Evolutionary conservation across 2,113 vertebrate genomes (phyloP).

Genomic region (Balaeniceps rex): DNA sequence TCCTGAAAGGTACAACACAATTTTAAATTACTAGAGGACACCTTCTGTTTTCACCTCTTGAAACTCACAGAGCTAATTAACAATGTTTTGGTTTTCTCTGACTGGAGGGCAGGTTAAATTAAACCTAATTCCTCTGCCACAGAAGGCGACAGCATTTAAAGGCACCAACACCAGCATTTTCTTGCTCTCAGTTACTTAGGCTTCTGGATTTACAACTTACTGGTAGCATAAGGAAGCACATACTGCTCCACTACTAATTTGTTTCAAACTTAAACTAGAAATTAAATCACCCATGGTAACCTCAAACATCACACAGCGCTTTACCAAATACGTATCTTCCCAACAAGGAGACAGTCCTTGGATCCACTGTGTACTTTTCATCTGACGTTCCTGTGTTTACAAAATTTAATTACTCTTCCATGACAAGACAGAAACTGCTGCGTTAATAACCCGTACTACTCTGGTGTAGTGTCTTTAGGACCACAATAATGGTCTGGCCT

Average conservation of each 20-base stretch:
- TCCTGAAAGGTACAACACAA: background rate
- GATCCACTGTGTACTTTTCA: background rate
- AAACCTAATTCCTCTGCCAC: background rate
- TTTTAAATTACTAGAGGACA: background rate
- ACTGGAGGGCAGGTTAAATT: background rate
- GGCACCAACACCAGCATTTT: background rate
- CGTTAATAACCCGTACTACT: background rate
- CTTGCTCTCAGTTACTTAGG: background rate
- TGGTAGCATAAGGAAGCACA: background rate
- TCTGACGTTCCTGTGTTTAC: background rate
- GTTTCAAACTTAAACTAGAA: background rate
- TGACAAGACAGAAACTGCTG: background rate
- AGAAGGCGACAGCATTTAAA: background rate
- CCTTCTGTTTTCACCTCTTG: background rate
- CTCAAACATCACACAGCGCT: background rate
- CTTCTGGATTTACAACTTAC: background rate
- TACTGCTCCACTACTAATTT: background rate
- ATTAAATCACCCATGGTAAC: background rate
- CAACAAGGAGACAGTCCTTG: background rate
- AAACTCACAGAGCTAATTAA: background rate
- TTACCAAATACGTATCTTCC: background rate
- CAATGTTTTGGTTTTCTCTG: background rate
- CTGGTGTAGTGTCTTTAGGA: background rate
- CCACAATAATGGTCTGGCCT: background rate
- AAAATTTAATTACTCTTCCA: background rate